Base-by-base conservation (phyloP, 2,797 vertebrate genomes). In the Menidia menidia region DNA sequence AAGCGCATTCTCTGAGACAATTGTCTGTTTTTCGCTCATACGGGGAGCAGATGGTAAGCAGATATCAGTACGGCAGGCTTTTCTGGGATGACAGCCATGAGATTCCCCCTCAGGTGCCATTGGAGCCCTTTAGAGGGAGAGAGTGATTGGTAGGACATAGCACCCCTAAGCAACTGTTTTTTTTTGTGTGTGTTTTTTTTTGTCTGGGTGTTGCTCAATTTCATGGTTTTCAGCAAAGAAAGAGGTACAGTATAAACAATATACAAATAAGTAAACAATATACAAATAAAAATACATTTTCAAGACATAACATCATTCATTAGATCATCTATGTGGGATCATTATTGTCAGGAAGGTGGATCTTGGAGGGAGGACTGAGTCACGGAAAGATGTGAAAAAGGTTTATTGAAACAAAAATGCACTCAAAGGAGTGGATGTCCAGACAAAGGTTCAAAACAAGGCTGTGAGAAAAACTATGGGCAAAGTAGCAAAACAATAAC, bases 71-170 rank as follows among this genome's bases (percentile, higher is more conserved):
- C 89, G 87, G 91, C 89, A 92, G 92, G 90, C 87, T 92, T 25
- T 94, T 94, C 93, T 94, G 92, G 92, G 93, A 95, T 88, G 92
- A 92, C 92, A 92, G 94, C 94, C 94, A 94, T 90, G 90, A 92
- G 90, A 93, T 92, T 92, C 89, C 89, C 94, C 94, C 94, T 93
- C 93, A 93, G 94, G 93, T 94, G 92, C 92, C 91, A 88, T 92
- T 89, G 92, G 86, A 92, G 85, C 87, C 92, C 92, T 91, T 87
- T 92, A 90, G 90, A 91, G 88, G 77, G 72, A 73, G 82, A 90
- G 91, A 93, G 88, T 93, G 93, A 94, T 92, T 91, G 92, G 89
- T 90, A 85, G 92, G 92, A 94, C 92, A 92, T 85, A 88, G 87
- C 87, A 89, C 87, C 89, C 88, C 92, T 86, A 85, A 92, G 91